phyloP scores from a whole-genome alignment of 2,113 vertebrate species.

The Nibea coibor region DNA sequence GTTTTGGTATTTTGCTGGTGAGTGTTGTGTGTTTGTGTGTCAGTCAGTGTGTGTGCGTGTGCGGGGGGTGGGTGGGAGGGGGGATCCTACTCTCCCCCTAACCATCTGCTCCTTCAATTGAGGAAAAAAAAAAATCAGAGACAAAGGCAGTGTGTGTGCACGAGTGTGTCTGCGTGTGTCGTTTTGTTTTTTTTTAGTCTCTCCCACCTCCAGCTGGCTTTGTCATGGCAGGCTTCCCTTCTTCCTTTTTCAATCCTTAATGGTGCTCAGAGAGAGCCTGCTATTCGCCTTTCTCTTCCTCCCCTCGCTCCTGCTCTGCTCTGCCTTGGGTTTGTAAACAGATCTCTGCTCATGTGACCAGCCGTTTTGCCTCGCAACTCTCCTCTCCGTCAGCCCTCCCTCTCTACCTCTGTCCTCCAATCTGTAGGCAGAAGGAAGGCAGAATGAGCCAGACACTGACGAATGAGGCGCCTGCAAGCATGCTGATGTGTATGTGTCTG shows the following conservation, averaged over 20 bases:
- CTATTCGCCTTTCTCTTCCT: constrained; percentile 55
- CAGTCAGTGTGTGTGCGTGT: constrained; percentile 48
- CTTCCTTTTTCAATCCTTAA: constrained; percentile 68
- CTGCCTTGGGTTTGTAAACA: constrained; percentile 88
- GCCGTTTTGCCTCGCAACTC: constrained; percentile 88
- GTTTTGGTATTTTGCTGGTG: constrained; percentile 63
- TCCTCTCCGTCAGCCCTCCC: constrained; percentile 77
- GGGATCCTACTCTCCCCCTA: constrained; percentile 78
- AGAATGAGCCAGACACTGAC: constrained; percentile 73
- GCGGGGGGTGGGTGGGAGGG: constrained; percentile 30
- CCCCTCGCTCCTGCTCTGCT: constrained; percentile 60
- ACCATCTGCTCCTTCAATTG: constrained; percentile 81
- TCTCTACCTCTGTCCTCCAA: constrained; percentile 74
- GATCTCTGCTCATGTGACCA: constrained; percentile 88
- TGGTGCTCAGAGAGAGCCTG: constrained; percentile 60
- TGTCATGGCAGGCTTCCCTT: constrained; percentile 75
- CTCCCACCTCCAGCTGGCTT: constrained; percentile 76
- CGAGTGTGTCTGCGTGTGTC: constrained; percentile 65
- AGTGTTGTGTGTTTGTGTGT: constrained; percentile 66
- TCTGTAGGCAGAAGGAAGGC: constrained; percentile 77
- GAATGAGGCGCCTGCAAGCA: constrained; percentile 72
- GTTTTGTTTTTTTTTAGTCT: constrained; percentile 44
- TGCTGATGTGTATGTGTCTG: constrained; percentile 62
- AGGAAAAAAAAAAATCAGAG: constrained; percentile 56
- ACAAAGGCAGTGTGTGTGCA: constrained; percentile 73